phyloP scores from a whole-genome alignment of 2,113 vertebrate species.

The Okapia johnstoni region DNA sequence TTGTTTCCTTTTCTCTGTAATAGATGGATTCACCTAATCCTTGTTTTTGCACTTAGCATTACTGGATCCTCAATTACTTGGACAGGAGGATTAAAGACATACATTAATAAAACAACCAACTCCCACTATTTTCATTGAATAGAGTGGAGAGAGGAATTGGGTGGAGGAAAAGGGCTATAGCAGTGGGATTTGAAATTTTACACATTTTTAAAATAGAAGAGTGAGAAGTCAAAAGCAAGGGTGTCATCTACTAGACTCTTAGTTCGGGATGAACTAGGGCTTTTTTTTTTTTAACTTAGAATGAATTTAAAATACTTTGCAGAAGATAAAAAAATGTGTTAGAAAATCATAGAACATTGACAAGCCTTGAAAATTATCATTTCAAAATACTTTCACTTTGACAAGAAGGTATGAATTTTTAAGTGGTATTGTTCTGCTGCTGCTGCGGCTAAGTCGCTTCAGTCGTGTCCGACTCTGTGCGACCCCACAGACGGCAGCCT shows the following conservation, averaged over 20 bases:
- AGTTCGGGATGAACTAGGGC: not conserved
- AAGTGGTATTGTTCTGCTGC: not conserved
- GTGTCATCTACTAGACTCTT: not conserved
- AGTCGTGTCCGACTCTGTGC: too few species aligned
- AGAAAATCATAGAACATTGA: not conserved
- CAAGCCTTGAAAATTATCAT: conserved; percentile 12
- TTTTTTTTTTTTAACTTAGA: not conserved
- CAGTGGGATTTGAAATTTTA: not conserved
- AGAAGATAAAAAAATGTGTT: not conserved
- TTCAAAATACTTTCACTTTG: not conserved
- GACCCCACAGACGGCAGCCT: too few species aligned
- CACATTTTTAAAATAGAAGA: not conserved
- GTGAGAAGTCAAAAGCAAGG: not conserved
- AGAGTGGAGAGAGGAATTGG: not conserved
- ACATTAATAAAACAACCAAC: not conserved
- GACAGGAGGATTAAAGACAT: not conserved
- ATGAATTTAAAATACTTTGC: not conserved
- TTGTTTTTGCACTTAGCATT: not conserved
- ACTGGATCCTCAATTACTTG: not conserved
- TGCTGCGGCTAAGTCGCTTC: too few species aligned
- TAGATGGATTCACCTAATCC: not conserved
- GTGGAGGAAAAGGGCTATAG: not conserved
- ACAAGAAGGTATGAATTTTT: not conserved
- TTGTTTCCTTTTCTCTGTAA: not conserved
- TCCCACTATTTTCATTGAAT: not conserved